Evolutionary conservation across 30 jellyfish, hydroid and myxozoan species (phyloP).

Genomic region (Pseudorhiza aurosa): DNA sequence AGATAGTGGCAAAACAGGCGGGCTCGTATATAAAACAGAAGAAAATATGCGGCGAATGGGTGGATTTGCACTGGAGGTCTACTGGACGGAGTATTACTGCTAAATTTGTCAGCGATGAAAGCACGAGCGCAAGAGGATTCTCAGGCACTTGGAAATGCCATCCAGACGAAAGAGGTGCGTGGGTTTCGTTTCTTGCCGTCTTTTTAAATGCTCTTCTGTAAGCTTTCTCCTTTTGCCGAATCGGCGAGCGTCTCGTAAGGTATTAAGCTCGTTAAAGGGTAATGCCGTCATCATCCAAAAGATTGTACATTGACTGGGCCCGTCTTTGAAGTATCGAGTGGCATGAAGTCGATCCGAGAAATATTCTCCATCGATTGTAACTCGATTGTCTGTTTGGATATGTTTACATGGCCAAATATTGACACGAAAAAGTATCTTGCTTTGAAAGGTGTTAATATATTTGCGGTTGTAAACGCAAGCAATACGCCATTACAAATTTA

Average conservation of each 20-base stretch:
- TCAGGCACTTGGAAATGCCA: constrained; percentile 58
- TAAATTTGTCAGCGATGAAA: constrained; percentile 62
- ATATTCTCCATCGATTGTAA: no score
- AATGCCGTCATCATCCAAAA: no score
- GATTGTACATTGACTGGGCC: no score
- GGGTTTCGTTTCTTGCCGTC: background rate
- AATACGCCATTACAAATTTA: no score
- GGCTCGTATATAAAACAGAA: constrained; percentile 13
- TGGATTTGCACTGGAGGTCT: constrained; percentile 42
- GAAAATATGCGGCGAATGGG: constrained; percentile 45
- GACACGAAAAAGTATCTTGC: no score
- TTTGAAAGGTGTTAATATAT: no score
- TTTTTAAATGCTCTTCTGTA: background rate
- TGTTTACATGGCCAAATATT: no score
- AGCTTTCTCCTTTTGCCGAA: background rate
- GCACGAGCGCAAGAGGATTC: constrained; percentile 65
- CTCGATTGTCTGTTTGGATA: no score
- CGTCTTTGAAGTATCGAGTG: no score
- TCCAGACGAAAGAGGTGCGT: constrained; percentile 9
- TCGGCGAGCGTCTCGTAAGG: background rate
- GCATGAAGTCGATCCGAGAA: no score
- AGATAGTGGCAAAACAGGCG: constrained; percentile 8
- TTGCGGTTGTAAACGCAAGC: no score
- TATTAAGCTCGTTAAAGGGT: background rate
- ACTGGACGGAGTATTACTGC: constrained; percentile 56